Conservation (phyloP, 2,888 invertebrate genomes). For the Oxystoma pomonae region DNA sequence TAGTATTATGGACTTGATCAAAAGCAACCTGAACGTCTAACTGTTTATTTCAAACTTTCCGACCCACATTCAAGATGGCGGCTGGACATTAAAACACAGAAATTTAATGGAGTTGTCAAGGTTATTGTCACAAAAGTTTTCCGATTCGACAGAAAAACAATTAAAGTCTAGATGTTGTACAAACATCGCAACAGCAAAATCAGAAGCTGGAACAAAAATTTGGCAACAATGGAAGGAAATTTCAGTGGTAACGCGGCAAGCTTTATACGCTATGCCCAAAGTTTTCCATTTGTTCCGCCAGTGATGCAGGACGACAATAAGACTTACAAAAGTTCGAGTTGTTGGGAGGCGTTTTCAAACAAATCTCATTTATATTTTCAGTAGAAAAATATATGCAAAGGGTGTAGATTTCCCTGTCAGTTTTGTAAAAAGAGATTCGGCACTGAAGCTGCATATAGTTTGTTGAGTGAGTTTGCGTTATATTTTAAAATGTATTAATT, state of each 20-base stretch:
- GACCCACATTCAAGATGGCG: too few species aligned
- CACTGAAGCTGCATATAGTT: slow-evolving; percentile 47
- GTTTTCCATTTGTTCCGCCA: too few species aligned
- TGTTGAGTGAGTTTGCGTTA: slow-evolving; percentile 41
- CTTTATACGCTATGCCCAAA: not conserved
- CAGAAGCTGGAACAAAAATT: not conserved
- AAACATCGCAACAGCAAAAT: not conserved
- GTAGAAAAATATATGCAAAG: slow-evolving; percentile 47
- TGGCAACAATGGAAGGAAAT: not conserved
- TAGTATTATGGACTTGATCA: slow-evolving; percentile 44
- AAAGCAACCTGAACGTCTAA: slow-evolving; percentile 46
- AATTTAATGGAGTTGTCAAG: too few species aligned
- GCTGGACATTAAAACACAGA: too few species aligned
- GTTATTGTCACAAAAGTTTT: slow-evolving; percentile 25
- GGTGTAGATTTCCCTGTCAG: slow-evolving; percentile 47
- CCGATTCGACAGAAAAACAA: not conserved
- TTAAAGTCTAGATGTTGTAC: not conserved
- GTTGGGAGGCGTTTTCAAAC: slow-evolving; percentile 45
- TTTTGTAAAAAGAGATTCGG: slow-evolving; percentile 49
- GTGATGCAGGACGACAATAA: not conserved
- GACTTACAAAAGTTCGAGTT: slow-evolving; percentile 46
- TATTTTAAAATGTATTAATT: too few species aligned
- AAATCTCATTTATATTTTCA: slow-evolving; percentile 48
- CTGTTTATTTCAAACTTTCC: too few species aligned
- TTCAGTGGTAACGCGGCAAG: not conserved